A percentile compares a stretch with the other conserved stretches of the same genome.
These are phyloP conservation scores for Tinea trinotella DNA, from an alignment of 2,888 invertebrate species.

Conservation along the genomic window DNA sequence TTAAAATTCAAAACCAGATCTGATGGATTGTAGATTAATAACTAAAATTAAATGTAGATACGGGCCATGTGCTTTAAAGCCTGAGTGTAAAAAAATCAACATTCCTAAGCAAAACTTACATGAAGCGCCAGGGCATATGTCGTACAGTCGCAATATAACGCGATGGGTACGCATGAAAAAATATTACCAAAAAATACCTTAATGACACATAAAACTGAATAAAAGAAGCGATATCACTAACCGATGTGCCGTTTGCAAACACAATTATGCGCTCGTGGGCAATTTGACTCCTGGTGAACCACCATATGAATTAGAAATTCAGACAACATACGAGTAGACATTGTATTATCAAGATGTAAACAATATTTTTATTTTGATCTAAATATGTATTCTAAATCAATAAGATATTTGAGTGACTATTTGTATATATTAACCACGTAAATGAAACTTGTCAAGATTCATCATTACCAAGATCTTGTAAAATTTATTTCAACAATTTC, in stretches of 20 bases:
- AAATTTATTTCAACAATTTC: no score
- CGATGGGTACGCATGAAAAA: conserved; percentile 56
- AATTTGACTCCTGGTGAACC: not conserved
- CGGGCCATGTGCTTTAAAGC: not conserved
- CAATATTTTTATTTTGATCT: no score
- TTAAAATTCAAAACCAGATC: no score
- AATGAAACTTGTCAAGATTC: not conserved
- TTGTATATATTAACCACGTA: not conserved
- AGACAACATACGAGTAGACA: no score
- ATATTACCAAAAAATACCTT: conserved; percentile 57
- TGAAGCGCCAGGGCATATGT: conserved; percentile 53
- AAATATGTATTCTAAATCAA: no score
- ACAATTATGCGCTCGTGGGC: not conserved
- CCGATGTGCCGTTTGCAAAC: not conserved
- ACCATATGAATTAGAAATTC: no score
- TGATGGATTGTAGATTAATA: no score
- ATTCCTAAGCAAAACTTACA: conserved; percentile 59
- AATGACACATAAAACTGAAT: conserved; percentile 48
- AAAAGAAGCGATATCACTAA: conserved; percentile 37
- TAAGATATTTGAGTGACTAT: no score
- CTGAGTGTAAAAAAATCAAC: conserved; percentile 31
- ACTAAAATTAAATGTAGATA: no score
- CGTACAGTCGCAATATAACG: conserved; percentile 48
- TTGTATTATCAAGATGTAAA: no score
- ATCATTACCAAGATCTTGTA: no score